Evolutionary conservation across 2,113 vertebrate genomes (phyloP).

Genomic region (Oplegnathus fasciatus): DNA sequence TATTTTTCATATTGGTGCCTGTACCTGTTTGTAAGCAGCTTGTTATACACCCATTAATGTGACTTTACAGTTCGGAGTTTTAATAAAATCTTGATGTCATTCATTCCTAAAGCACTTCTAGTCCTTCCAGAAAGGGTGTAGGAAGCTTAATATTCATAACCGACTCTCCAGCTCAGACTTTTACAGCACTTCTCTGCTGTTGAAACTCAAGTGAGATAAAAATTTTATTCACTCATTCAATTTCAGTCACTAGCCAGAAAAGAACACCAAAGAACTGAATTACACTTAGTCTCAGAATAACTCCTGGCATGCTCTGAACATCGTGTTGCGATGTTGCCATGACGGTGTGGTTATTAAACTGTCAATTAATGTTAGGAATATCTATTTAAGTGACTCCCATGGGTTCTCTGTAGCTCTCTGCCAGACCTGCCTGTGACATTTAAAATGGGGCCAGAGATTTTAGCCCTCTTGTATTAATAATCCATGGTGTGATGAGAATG

Average conservation of each 20-base stretch:
- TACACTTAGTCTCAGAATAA: neutral
- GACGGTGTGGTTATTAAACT: neutral
- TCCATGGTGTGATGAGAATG: neutral
- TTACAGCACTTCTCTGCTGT: neutral
- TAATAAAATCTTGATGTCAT: neutral
- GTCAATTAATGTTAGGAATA: neutral
- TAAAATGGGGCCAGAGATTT: conserved; percentile 21
- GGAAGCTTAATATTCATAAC: neutral
- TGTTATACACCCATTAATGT: no score
- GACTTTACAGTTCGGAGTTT: neutral
- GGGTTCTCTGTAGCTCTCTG: neutral
- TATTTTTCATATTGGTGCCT: no score
- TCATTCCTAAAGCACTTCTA: neutral
- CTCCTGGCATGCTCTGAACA: neutral
- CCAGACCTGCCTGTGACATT: conserved; percentile 15
- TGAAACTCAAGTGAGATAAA: neutral
- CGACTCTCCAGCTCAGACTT: neutral
- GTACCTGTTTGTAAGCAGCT: no score
- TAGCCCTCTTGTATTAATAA: neutral
- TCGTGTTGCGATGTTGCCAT: neutral
- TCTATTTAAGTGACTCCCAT: neutral
- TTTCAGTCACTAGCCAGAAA: neutral
- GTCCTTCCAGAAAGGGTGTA: neutral
- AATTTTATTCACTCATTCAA: neutral
- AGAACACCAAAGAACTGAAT: neutral